Evolutionary conservation across 2,113 vertebrate species (phyloP).

Genomic region (Pygathrix nemaeus): DNA sequence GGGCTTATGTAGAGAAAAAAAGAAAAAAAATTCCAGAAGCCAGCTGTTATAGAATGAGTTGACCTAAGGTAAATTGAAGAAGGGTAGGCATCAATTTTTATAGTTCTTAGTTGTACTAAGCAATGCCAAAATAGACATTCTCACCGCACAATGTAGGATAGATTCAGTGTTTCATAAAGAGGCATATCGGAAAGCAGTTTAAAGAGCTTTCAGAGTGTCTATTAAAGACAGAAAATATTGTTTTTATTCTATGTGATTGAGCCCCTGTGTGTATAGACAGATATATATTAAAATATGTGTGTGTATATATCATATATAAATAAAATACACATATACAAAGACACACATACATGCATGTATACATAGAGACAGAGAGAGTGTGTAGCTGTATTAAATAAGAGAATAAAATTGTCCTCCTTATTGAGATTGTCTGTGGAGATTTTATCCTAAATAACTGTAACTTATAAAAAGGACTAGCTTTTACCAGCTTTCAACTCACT

Average conservation of each 20-base stretch:
- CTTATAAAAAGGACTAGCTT: constrained; percentile 2
- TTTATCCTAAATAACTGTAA: background rate
- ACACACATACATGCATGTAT: background rate
- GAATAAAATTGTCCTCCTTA: background rate
- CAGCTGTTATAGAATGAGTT: background rate
- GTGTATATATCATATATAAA: background rate
- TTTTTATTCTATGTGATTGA: background rate
- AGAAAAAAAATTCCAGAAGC: background rate
- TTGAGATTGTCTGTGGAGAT: background rate
- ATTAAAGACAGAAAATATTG: background rate
- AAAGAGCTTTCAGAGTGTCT: background rate
- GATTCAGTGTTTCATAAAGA: background rate
- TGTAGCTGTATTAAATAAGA: background rate
- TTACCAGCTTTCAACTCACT: constrained; percentile 3
- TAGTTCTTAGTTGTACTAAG: background rate
- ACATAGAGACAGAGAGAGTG: background rate
- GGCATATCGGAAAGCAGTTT: background rate
- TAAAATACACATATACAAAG: background rate
- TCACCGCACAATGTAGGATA: background rate
- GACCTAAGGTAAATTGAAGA: background rate
- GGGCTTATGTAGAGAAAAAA: background rate
- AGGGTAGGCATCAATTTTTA: background rate
- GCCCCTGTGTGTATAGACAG: background rate
- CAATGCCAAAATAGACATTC: background rate
- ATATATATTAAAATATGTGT: background rate